These are phyloP conservation scores for Phyllostomus hastatus DNA, from an alignment of 2,113 vertebrate genomes.

Conservation along the genomic window DNA sequence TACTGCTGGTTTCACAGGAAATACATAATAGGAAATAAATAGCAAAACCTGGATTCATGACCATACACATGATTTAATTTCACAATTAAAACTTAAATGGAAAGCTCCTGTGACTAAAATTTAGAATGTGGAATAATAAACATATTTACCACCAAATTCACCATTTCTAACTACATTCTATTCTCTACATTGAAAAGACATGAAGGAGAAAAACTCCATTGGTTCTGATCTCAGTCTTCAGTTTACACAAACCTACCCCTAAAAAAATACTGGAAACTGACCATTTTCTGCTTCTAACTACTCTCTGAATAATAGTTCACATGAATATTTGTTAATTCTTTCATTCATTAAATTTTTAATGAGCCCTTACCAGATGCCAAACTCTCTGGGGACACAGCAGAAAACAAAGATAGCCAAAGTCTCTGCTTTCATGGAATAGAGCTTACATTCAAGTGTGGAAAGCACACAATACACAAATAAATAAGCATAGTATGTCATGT, in stretches of 20 bases:
- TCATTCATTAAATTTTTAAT: conserved; percentile 70
- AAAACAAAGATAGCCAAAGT: conserved; percentile 62
- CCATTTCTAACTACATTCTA: background rate
- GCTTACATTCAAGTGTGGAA: conserved; percentile 34
- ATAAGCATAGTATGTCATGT: conserved; percentile 8
- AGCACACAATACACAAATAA: conserved; percentile 34
- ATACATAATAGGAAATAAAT: background rate
- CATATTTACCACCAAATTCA: background rate
- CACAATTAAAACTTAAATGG: background rate
- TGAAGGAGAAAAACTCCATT: background rate
- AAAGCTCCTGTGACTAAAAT: background rate
- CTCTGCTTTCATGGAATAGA: conserved; percentile 41
- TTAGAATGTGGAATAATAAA: background rate
- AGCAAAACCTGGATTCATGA: background rate
- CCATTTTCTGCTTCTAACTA: conserved; percentile 27
- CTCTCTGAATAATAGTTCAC: conserved; percentile 52
- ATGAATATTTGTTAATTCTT: conserved; percentile 64
- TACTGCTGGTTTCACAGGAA: background rate
- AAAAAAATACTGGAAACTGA: background rate
- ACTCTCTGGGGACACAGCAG: conserved; percentile 45
- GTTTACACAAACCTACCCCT: conserved; percentile 4
- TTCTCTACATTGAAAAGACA: background rate
- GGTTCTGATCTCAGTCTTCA: conserved; percentile 4
- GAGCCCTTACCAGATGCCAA: conserved; percentile 61
- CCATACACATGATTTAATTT: background rate